A percentile compares a stretch with the other conserved stretches of the same genome.
Evolutionary conservation across 1,140 invertebrate genomes (phyloP).

Genomic region (Listronotus bonariensis): DNA sequence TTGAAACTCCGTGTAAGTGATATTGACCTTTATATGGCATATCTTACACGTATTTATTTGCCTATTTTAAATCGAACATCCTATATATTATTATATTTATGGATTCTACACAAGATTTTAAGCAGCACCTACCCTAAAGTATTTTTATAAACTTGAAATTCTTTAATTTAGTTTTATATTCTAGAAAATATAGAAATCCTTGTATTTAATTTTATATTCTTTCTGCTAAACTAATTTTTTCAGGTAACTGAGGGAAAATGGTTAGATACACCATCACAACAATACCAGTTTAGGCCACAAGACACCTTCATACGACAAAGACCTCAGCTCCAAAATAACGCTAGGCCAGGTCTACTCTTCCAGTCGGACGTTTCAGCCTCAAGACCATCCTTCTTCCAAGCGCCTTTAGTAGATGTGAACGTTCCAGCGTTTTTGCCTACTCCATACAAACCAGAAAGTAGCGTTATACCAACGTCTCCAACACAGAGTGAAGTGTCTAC

Average conservation of each 20-base stretch:
- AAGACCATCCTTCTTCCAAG: slow-evolving; percentile 9
- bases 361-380: slow-evolving; percentile 1
- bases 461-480: slow-evolving; percentile 46
- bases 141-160: no score
- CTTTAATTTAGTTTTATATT: no score
- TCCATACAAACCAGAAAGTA: slow-evolving; percentile 48
- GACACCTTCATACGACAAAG: slow-evolving; percentile 20
- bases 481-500: slow-evolving; percentile 52
- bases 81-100: no score
- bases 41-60: no score
- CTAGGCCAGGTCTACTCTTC: slow-evolving; percentile 27
- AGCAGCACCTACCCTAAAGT: no score
- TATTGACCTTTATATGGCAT: no score
- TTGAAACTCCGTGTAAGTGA: no score
- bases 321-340: slow-evolving; percentile 6
- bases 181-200: no score
- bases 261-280: slow-evolving; percentile 43
- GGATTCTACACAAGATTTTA: no score
- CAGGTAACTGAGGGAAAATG: slow-evolving; percentile 41
- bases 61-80: no score
- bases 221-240: slow-evolving; percentile 23
- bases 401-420: slow-evolving; percentile 37
- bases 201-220: no score
- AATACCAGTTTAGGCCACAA: slow-evolving; percentile 35
- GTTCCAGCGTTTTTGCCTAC: slow-evolving; percentile 51